A percentile compares a stretch with the other conserved stretches of the same genome.
phyloP scores from a whole-genome alignment of 2,888 invertebrate species.

The Prosopocoilus inquinatus region DNA sequence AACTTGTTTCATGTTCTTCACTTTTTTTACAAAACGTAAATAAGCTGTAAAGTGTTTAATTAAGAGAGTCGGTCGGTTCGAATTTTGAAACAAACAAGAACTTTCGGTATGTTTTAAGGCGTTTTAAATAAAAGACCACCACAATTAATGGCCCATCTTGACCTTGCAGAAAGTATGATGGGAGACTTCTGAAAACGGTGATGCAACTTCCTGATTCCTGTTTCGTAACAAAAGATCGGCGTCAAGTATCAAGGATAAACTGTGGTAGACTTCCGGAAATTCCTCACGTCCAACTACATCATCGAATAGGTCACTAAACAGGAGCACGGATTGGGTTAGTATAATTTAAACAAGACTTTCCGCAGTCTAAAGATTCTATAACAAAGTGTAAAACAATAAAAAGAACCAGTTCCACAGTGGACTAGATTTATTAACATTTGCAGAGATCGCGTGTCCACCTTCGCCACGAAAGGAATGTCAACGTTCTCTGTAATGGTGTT shows the following conservation, averaged over 20 bases:
- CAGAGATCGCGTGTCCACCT: too few relatives aligned
- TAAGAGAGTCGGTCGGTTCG: too few relatives aligned
- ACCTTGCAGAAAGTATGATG: too few relatives aligned
- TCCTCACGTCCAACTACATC: slow-evolving; percentile 4
- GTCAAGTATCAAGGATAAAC: slow-evolving; percentile 6
- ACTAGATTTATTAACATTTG: not conserved
- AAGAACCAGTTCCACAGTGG: not conserved
- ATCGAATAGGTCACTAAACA: not conserved
- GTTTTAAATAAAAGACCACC: too few relatives aligned
- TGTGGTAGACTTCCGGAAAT: slow-evolving; percentile 14
- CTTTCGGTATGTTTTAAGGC: too few relatives aligned
- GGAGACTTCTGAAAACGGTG: not conserved
- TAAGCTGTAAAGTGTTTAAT: too few relatives aligned
- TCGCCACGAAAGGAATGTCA: too few relatives aligned
- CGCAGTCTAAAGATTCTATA: not conserved
- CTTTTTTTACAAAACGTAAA: too few relatives aligned
- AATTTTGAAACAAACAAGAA: too few relatives aligned
- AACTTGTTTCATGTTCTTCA: too few relatives aligned
- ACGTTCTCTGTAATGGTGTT: too few relatives aligned
- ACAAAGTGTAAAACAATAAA: not conserved
- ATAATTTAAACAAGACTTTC: not conserved
- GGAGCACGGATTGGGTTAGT: not conserved
- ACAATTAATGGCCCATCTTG: too few relatives aligned
- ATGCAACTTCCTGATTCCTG: slow-evolving; percentile 1
- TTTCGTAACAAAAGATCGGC: slow-evolving; percentile 3